Evolutionary conservation across 92 coral and sea anemone species (phyloP).

Genomic region (Epizoanthus scotinus): DNA sequence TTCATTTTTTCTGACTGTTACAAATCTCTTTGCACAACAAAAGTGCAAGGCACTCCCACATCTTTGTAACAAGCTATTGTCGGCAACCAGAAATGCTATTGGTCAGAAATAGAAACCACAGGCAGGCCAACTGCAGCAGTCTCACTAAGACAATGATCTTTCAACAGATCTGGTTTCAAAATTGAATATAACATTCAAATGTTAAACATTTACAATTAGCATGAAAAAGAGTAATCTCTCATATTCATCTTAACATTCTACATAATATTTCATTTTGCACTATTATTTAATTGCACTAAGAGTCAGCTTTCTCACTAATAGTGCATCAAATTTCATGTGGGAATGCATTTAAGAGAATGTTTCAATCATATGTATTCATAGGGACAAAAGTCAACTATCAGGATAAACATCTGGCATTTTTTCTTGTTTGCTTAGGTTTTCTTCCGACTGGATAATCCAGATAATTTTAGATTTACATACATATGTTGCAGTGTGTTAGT

Average conservation of each 20-base stretch:
- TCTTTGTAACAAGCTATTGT: background rate
- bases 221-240: background rate
- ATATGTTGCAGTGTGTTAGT: constrained; percentile 10
- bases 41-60: constrained; percentile 16
- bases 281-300: background rate
- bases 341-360: background rate
- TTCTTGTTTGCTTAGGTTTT: background rate
- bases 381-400: background rate
- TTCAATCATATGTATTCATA: background rate
- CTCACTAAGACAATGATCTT: background rate
- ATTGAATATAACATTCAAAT: background rate
- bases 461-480: background rate
- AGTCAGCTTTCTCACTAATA: background rate
- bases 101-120: background rate
- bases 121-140: background rate
- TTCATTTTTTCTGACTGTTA: too few species aligned
- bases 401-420: constrained; percentile 16
- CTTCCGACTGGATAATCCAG: constrained; percentile 8
- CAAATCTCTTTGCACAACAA: background rate
- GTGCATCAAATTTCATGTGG: background rate
- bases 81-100: background rate
- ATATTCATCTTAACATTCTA: background rate
- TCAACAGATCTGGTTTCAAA: background rate
- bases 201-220: too few species aligned
- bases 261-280: constrained; percentile 16